Base-by-base conservation (phyloP, 2,113 vertebrate species). In the Festucalex cinctus region DNA sequence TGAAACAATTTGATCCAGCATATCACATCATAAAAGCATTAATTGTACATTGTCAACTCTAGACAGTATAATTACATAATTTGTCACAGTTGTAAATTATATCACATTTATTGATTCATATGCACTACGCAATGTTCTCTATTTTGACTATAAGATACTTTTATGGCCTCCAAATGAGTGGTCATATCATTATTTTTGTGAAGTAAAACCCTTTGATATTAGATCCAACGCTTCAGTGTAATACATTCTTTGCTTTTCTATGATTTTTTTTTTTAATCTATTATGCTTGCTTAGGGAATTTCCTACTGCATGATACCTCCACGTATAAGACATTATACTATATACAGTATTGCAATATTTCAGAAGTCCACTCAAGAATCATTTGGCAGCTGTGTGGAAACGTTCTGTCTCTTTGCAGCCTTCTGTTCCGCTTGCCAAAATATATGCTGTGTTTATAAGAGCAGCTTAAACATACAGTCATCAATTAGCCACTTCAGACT, bases 401-500 rank as follows among this genome's bases (percentile, higher is more conserved):
- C 44, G 10, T 3, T 61, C 17, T 8, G 24, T 80, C 63, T 77
- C 20, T 44, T 70, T 72, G 32, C 48, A 14, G 13, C 28, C 54
- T 61, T 20, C 61, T 41, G 24, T 68, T 69, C 44, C 69, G 8
- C 49, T 43, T 12, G 10, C 64, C 63, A 70, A 60, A 75, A 73
- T 68, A 61, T 71, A 69, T 68, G 60, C 46, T 20, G 5, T 75
- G 39, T 83, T 64, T 59, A 61, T 62, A 49, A 70, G 56, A 76
- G 65, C 61, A 68, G 65, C 68, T 60, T 68, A 72, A 73, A 85
- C 63, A 76, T 75, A 78, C 76, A 80, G 54, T 77, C 76, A 85
- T 84, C 69, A 83, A 72, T 84, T 84, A 80, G 39, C 76, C 48
- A 61, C 63, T 73, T 80, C 67, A 72, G 66, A 66, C 77, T 67